These are phyloP conservation scores for Zosterops lateralis DNA, from an alignment of 2,113 vertebrate genomes.

Conservation along the genomic window DNA sequence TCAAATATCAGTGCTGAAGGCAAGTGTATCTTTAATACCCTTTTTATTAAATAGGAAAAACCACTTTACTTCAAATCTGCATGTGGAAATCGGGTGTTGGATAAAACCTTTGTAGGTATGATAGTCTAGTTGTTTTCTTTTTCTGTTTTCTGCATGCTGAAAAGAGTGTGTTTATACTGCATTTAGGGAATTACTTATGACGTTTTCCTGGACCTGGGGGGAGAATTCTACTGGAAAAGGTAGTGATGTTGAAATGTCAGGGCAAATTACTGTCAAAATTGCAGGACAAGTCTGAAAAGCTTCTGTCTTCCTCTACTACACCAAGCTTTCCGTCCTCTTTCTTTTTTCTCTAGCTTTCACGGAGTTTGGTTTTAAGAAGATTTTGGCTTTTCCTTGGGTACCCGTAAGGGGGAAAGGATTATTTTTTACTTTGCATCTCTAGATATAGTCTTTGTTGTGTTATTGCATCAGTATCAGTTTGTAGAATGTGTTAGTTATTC, in stretches of 20 bases:
- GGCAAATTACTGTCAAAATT: neutral
- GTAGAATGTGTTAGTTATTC: neutral
- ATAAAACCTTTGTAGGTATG: neutral
- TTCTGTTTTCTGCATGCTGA: neutral
- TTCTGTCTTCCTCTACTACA: neutral
- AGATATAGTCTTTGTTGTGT: neutral
- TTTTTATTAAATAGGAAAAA: neutral
- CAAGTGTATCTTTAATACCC: conserved; percentile 33
- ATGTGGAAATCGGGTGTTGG: neutral
- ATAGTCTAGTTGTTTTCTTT: neutral
- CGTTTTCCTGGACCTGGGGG: neutral
- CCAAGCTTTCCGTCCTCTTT: neutral
- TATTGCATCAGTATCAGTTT: neutral
- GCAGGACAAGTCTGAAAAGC: neutral
- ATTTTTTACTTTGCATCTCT: neutral
- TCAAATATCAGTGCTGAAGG: conserved; percentile 25
- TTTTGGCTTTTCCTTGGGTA: neutral
- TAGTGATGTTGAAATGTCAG: neutral
- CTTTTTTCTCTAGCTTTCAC: neutral
- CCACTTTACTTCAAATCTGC: neutral
- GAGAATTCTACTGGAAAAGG: neutral
- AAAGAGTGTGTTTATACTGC: neutral
- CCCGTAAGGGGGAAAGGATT: neutral
- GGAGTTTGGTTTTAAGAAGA: neutral
- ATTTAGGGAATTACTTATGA: neutral